Evolutionary conservation across 2,113 vertebrate genomes (phyloP), one percentile per base, ranked within the genome.

Genomic region (Eolophus roseicapilla): DNA sequence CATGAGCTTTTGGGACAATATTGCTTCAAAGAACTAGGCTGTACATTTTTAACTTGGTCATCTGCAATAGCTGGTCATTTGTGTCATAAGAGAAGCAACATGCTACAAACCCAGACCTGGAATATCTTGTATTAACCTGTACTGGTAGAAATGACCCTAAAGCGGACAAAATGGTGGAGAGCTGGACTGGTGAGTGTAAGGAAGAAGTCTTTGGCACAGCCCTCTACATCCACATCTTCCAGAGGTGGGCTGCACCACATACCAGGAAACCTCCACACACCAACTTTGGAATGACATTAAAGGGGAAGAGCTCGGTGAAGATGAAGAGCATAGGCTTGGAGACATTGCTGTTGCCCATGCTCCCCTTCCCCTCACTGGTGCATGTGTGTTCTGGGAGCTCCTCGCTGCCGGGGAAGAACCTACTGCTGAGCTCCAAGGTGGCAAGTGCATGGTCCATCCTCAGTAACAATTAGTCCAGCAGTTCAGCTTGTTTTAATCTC

Each of bases 301-400:
- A 23, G 12, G 23, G 12, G 13, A 82, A 37, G 27, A 41, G 17
- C 11, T 71, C 6, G 1, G 8, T 44, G 21, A 53, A 71, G n/a
- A 33, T 0, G 2, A 31, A 71, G 52, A 81, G 15, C 23, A 2
- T 2, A 19, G 43, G 23, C 44, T 49, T 88, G 50, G 19, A 82
- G 28, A 33, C 1, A 2, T 6, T 28, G 29, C 0, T 4, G 8
- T 46, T 35, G 39, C 17, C 44, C 0, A 0, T 2, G 2, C 1
- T 5, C 9, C 14, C 20, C 39, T 64, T 31, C 25, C 25, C 11
- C 37, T 78, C 7, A 0, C 24, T 4, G 11, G 25, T 50, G 21
- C 50, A 20, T 0, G 0, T 3, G 8, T 4, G 5, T 15, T 57
- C 5, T 4, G 44, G 16, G 39, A 52, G n/a, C 2, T 65, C 20